Percentiles rank a stretch among this genome's conserved stretches.
These are phyloP conservation scores for Triplophysa yarkandensis DNA, from an alignment of 2,797 vertebrate species.

Conservation along the genomic window DNA sequence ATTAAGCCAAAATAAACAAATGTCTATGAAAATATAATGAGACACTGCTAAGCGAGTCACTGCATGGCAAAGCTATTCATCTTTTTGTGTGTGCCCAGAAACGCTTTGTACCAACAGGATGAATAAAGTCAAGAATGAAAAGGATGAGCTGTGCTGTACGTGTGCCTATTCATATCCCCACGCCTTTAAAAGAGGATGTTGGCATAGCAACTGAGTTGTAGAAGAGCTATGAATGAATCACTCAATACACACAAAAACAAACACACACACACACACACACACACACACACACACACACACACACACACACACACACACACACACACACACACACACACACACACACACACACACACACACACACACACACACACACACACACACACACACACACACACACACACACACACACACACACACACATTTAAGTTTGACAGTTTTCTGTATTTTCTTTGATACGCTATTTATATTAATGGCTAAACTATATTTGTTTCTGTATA, in stretches of 20 bases:
- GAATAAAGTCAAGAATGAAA: background rate
- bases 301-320: background rate
- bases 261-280: background rate
- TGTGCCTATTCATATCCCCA: constrained; percentile 7
- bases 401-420: constrained; percentile 13
- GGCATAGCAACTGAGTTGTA: constrained; percentile 30
- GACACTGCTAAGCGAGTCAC: background rate
- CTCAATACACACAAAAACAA: constrained; percentile 6
- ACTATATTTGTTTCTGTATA: background rate
- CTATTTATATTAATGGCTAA: background rate
- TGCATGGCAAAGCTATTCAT: background rate
- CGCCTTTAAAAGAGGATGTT: constrained; percentile 31
- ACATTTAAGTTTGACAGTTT: too few species aligned
- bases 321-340: constrained; percentile 1
- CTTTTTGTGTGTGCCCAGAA: background rate
- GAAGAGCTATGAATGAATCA: constrained; percentile 33
- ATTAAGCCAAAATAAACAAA: background rate
- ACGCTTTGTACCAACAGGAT: background rate
- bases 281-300: constrained; percentile 12
- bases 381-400: constrained; percentile 1
- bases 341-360: constrained; percentile 12
- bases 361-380: constrained; percentile 1
- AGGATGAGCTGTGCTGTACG: background rate
- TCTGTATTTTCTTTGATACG: background rate
- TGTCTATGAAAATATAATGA: background rate